Percentiles rank a stretch among this genome's conserved stretches.
Conservation (phyloP, 2,888 invertebrate species). For the Cheilosia scutellata region DNA sequence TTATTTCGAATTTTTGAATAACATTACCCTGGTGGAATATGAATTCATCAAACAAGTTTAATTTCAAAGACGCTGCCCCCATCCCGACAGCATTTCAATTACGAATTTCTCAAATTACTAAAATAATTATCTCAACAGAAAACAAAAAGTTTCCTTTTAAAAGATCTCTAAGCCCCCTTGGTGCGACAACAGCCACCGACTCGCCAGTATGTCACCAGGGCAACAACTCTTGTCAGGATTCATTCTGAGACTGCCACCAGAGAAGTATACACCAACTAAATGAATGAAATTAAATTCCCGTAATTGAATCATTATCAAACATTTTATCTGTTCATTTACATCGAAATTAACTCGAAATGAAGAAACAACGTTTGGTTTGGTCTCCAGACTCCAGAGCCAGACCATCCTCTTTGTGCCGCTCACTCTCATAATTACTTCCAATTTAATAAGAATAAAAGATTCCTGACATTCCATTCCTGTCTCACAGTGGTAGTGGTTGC, state of each 20-base stretch:
- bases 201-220: constrained; percentile 72
- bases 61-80: not conserved
- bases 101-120: constrained; percentile 68
- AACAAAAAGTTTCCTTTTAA: constrained; percentile 50
- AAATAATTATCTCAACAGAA: constrained; percentile 66
- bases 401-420: too few relatives aligned
- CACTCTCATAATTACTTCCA: constrained; percentile 71
- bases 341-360: constrained; percentile 81
- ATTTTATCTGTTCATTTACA: constrained; percentile 83
- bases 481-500: constrained; percentile 13
- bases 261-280: constrained; percentile 57
- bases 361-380: constrained; percentile 49
- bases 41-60: not conserved
- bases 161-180: constrained; percentile 17
- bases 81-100: constrained; percentile 4
- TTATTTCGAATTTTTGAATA: too few relatives aligned
- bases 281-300: constrained; percentile 77
- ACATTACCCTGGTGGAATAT: too few relatives aligned
- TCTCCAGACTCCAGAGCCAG: not conserved
- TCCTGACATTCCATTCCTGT: constrained; percentile 73
- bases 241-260: constrained; percentile 18
- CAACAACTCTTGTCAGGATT: constrained; percentile 70
- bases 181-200: constrained; percentile 2
- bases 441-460: constrained; percentile 76
- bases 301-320: constrained; percentile 83